Evolutionary conservation across 1,140 invertebrate species (phyloP), one percentile per base, ranked within the genome.

Genomic region (Drosophila tani): DNA sequence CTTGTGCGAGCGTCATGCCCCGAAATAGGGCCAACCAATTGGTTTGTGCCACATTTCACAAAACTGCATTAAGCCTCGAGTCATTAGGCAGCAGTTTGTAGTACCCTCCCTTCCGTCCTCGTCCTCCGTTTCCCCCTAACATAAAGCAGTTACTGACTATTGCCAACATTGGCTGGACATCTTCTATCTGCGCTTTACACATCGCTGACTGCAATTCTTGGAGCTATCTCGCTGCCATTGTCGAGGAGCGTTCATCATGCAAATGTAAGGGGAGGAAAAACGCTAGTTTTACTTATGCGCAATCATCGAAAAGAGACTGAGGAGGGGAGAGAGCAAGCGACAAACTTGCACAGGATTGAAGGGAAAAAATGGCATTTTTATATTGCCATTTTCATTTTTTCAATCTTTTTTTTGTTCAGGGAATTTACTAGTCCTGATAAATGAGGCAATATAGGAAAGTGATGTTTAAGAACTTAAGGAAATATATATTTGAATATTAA

Each of bases 161-260:
- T 67, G 64, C 67, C 63, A 40, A 38, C 63, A 69, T 68, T 75
- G 41, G 49, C 64, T 86, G 83, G 75, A 62, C 83, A 60, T 55
- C 59, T 43, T 76, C 79, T 86, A 86, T 86, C 83, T 83, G 62
- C 71, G 82, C 75, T 86, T 86, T 83, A 80, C 83, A 65, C 83
- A 64, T 88, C 83, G 67, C 64, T 86, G 82, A 45, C 49, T 85
- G 83, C 79, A 82, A 50, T 75, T 68, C 47, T 27, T 19, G 75
- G 14, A 64, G 50, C 63, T 75, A 82, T 79, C 75, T 64, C 47
- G 19, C 49, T 38, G 49, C 24, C 58, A 64, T 75, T 75, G 70
- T 55, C 27, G 35, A 59, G 41, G 14, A 59, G 43, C 56, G 50
- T 70, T 57, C 75, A 50, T 46, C 53, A 74, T 74, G 70, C 70